phyloP scores from a whole-genome alignment of 2,113 vertebrate species.

The Colaptes auratus region DNA sequence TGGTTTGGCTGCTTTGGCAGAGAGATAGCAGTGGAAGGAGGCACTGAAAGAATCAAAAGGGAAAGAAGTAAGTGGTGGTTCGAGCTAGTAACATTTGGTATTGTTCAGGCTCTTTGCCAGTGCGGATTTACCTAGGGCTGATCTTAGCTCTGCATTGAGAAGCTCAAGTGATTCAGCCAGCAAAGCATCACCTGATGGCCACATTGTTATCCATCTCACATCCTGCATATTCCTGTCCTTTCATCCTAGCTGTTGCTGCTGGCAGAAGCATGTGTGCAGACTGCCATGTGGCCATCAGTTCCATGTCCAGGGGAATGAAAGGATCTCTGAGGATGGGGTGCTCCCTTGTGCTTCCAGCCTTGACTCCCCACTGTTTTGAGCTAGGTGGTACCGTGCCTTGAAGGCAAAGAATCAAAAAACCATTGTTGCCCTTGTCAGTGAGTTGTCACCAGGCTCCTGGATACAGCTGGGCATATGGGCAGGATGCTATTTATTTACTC shows the following conservation, averaged over 20 bases:
- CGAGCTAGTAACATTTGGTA: neutral
- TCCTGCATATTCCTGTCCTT: neutral
- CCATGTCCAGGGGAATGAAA: neutral
- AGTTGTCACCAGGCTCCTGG: conserved; percentile 21
- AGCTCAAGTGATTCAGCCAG: rapidly evolving
- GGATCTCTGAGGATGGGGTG: neutral
- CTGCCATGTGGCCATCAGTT: neutral
- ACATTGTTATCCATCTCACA: neutral
- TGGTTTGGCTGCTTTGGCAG: rapidly evolving
- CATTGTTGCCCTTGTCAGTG: neutral
- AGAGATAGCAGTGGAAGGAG: neutral
- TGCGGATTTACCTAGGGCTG: neutral
- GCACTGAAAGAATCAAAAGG: neutral
- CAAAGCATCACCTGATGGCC: neutral
- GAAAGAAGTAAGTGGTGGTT: neutral
- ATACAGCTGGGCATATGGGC: conserved; percentile 26
- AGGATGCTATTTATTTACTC: neutral
- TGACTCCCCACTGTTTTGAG: neutral
- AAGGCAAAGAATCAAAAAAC: conserved; percentile 31
- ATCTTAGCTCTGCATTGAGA: neutral
- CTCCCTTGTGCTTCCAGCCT: neutral
- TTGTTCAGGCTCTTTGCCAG: neutral
- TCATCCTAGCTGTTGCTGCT: neutral
- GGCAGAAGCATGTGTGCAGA: neutral
- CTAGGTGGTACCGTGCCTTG: rapidly evolving